Evolutionary conservation across 2,888 invertebrate species (phyloP).

Genomic region (Patella ulyssiponensis): DNA sequence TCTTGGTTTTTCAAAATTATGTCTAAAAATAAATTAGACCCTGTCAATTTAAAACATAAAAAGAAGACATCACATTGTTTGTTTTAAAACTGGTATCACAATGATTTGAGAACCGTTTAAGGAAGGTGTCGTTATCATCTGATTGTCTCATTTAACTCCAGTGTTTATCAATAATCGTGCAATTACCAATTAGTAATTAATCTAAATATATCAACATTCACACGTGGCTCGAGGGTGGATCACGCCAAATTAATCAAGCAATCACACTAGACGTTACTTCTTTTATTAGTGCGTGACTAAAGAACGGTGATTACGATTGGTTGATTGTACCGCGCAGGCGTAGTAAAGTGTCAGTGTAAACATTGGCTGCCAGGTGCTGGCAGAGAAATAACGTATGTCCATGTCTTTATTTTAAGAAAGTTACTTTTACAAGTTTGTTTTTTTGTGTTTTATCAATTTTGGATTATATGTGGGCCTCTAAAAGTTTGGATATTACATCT

Average conservation of each 20-base stretch:
- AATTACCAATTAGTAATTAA: no score
- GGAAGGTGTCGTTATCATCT: no score
- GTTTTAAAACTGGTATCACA: no score
- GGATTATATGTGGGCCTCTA: not conserved
- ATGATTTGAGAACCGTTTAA: no score
- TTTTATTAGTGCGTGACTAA: not conserved
- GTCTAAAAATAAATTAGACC: no score
- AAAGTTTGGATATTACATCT: not conserved
- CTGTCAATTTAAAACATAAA: no score
- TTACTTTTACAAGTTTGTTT: not conserved
- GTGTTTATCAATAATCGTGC: no score
- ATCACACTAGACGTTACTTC: not conserved
- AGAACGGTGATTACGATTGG: not conserved
- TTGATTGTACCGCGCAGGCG: not conserved
- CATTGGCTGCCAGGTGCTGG: slow-evolving; percentile 6
- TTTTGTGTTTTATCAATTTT: not conserved
- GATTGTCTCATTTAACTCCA: no score
- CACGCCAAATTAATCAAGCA: slow-evolving; percentile 1
- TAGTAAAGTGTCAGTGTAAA: not conserved
- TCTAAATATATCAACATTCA: no score
- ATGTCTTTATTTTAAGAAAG: no score
- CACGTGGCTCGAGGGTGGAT: not conserved
- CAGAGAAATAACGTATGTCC: not conserved
- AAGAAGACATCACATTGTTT: no score
- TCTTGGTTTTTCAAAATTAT: no score